A percentile compares a stretch with the other conserved stretches of the same genome.
These are phyloP conservation scores for Crotalus tigris DNA, from an alignment of 2,113 vertebrate genomes.

Conservation along the genomic window DNA sequence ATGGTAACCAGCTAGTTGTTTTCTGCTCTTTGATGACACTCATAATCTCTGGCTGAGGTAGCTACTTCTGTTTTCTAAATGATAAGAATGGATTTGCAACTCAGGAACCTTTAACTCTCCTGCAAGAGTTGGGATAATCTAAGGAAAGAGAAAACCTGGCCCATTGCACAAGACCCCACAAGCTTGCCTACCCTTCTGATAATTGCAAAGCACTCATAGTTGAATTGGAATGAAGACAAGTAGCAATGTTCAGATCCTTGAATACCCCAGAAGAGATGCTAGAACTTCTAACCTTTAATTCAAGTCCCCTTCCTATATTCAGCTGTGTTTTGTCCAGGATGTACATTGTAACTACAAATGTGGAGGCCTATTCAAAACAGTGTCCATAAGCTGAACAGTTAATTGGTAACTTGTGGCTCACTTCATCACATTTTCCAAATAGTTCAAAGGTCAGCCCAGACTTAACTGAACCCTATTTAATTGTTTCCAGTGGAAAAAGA, in stretches of 20 bases:
- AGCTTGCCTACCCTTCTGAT: not conserved
- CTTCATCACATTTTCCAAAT: not conserved
- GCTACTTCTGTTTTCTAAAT: not conserved
- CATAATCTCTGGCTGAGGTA: not conserved
- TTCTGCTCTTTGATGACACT: not conserved
- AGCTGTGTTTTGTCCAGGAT: not conserved
- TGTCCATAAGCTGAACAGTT: not conserved
- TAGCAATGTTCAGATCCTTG: not conserved
- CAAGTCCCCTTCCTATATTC: not conserved
- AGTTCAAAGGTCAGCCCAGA: slow-evolving; percentile 33
- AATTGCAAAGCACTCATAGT: not conserved
- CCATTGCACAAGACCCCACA: not conserved
- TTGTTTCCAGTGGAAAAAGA: slow-evolving; percentile 15
- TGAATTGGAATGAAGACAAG: not conserved
- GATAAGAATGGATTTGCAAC: not conserved
- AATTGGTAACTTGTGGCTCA: not conserved
- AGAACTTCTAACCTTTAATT: not conserved
- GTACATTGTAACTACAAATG: fast-evolving
- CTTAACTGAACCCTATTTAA: slow-evolving; percentile 57
- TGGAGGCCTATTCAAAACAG: not conserved
- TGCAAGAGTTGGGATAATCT: not conserved
- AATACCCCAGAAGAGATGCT: not conserved
- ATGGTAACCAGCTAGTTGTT: not conserved
- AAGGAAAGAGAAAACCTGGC: not conserved
- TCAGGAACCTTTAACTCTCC: not conserved